phyloP scores from a whole-genome alignment of 2,888 invertebrate genomes.

The Acanthosepion pharaonis region DNA sequence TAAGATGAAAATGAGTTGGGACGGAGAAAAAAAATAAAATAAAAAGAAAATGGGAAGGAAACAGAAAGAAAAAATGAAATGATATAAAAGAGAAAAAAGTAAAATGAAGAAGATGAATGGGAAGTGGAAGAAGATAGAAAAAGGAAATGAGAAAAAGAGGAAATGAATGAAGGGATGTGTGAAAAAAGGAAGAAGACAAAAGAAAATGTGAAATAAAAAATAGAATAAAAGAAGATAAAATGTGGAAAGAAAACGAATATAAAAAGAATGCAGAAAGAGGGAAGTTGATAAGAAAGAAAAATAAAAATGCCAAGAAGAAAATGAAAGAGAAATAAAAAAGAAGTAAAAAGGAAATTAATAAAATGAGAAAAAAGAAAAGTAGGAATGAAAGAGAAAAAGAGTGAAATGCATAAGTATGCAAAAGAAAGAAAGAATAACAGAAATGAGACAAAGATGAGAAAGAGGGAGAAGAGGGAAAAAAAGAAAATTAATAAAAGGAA shows the following conservation, averaged over 20 bases:
- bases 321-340: neutral
- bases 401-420: neutral
- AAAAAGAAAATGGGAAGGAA: neutral
- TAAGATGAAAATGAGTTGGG: neutral
- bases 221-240: neutral
- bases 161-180: neutral
- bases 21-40: neutral
- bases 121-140: neutral
- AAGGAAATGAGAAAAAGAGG: neutral
- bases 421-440: too few species aligned
- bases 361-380: neutral
- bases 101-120: neutral
- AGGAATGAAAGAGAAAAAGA: neutral
- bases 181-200: too few species aligned
- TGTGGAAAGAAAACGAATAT: neutral
- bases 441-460: too few species aligned
- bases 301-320: neutral
- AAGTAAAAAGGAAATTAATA: neutral
- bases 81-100: neutral
- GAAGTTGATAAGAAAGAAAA: neutral
- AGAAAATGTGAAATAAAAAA: neutral
- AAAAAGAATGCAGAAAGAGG: neutral
- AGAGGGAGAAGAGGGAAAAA: too few species aligned
- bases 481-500: too few species aligned
- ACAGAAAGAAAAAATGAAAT: neutral